phyloP scores from a whole-genome alignment of 1,140 invertebrate genomes.

The Drosophila trapezifrons region DNA sequence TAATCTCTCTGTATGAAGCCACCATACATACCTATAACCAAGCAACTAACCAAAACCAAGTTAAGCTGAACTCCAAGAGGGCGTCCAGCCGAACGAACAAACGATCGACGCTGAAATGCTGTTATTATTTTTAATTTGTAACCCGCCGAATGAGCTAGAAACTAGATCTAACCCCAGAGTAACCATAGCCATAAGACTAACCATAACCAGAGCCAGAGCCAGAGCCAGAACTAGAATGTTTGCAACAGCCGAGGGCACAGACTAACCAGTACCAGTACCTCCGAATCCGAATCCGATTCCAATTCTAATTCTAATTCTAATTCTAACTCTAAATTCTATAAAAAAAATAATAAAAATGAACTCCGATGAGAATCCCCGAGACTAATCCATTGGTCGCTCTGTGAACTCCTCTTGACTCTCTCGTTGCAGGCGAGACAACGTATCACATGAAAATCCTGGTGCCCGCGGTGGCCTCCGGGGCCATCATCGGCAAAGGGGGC shows the following conservation, averaged over 20 bases:
- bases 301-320: slow-evolving; percentile 13
- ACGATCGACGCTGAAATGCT: slow-evolving; percentile 49
- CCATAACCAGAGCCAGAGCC: not conserved
- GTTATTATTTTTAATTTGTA: slow-evolving; percentile 83
- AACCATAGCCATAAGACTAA: slow-evolving; percentile 12
- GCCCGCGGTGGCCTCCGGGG: slow-evolving; percentile 97
- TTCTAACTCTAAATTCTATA: not conserved
- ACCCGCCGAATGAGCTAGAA: slow-evolving; percentile 47
- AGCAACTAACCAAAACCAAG: slow-evolving; percentile 10
- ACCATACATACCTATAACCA: slow-evolving; percentile 13
- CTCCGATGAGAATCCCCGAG: slow-evolving; percentile 12
- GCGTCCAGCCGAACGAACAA: slow-evolving; percentile 41
- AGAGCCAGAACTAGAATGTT: slow-evolving; percentile 38
- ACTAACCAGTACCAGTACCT: slow-evolving; percentile 36
- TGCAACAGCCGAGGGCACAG: slow-evolving; percentile 38
- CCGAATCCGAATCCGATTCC: slow-evolving; percentile 1
- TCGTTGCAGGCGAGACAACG: slow-evolving; percentile 87
- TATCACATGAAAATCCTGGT: slow-evolving; percentile 98
- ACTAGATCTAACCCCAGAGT: slow-evolving; percentile 20
- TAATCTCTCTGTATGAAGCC: slow-evolving; percentile 17
- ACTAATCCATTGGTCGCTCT: slow-evolving; percentile 53
- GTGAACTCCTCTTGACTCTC: slow-evolving; percentile 53
- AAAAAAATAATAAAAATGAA: slow-evolving; percentile 1
- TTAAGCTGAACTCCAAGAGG: slow-evolving; percentile 21
- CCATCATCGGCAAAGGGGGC: slow-evolving; percentile 98